Conservation (phyloP, 2,888 invertebrate species). For the Gibbula magus region DNA sequence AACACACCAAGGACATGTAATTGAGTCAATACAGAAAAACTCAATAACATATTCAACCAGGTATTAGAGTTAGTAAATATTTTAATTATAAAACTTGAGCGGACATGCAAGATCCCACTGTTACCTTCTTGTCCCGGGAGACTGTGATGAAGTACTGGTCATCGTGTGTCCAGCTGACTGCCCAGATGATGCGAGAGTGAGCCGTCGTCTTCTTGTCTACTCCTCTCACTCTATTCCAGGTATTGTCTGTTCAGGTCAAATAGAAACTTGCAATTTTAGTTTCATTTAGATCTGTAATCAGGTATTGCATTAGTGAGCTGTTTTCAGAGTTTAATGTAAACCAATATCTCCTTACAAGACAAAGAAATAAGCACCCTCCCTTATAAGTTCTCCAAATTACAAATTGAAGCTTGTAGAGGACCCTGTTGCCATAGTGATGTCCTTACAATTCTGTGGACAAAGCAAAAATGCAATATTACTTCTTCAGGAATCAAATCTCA, state of each 20-base stretch:
- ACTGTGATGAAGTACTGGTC: constrained; percentile 89
- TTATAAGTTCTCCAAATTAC: no score
- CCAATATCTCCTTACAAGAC: no score
- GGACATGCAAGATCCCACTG: not conserved
- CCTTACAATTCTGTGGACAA: no score
- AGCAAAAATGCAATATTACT: no score
- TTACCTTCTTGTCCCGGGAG: constrained; percentile 90
- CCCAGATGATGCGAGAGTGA: constrained; percentile 95
- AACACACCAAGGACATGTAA: not conserved
- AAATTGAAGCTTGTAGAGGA: no score
- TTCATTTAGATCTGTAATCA: no score
- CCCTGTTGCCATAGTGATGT: no score
- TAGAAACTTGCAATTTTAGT: not conserved
- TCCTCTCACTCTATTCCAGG: constrained; percentile 36
- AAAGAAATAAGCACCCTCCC: no score
- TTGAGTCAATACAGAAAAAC: no score
- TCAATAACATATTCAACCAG: not conserved
- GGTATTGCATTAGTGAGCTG: no score
- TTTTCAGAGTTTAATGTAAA: no score
- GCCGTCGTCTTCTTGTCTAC: constrained; percentile 76
- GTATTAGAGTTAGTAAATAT: not conserved
- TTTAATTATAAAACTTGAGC: not conserved
- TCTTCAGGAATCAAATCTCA: no score
- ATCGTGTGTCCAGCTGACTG: constrained; percentile 92
- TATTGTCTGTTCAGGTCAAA: not conserved